Evolutionary conservation across 2,888 invertebrate genomes (phyloP).

Genomic region (Andrena fulva): DNA sequence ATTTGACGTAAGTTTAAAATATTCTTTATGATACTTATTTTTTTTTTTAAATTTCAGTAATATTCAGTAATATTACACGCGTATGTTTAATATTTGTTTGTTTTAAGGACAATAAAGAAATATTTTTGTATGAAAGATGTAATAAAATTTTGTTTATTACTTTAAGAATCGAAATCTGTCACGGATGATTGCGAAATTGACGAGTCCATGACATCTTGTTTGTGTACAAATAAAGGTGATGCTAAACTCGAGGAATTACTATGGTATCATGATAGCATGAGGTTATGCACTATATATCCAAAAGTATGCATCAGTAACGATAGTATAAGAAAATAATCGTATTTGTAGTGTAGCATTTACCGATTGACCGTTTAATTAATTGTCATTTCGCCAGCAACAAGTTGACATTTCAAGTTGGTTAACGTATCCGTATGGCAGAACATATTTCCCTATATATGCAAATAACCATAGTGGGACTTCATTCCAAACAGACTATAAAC

Average conservation of each 20-base stretch:
- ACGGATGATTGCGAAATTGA: conserved; percentile 40
- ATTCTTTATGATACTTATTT: no score
- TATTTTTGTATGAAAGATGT: background rate
- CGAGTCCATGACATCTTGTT: conserved; percentile 85
- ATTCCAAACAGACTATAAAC: conserved; percentile 71
- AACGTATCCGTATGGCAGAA: conserved; percentile 80
- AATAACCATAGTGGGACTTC: conserved; percentile 75
- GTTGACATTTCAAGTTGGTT: conserved; percentile 85
- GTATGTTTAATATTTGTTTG: background rate
- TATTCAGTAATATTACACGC: no score
- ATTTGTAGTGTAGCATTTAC: conserved; percentile 2
- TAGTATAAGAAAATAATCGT: conserved; percentile 11
- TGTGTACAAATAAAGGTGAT: conserved; percentile 86
- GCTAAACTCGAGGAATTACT: conserved; percentile 88
- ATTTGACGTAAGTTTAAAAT: no score
- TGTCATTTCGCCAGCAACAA: conserved; percentile 82
- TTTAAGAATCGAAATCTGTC: conserved; percentile 56
- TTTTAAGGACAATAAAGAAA: background rate
- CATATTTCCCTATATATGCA: conserved; percentile 83
- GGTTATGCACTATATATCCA: conserved; percentile 87
- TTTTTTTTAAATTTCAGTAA: no score
- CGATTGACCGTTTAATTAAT: conserved; percentile 29
- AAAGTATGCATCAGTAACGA: conserved; percentile 83
- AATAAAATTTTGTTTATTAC: conserved; percentile 36
- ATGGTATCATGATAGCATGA: conserved; percentile 86